Evolutionary conservation across 2,113 vertebrate species (phyloP).

Genomic region (Sylvia atricapilla): DNA sequence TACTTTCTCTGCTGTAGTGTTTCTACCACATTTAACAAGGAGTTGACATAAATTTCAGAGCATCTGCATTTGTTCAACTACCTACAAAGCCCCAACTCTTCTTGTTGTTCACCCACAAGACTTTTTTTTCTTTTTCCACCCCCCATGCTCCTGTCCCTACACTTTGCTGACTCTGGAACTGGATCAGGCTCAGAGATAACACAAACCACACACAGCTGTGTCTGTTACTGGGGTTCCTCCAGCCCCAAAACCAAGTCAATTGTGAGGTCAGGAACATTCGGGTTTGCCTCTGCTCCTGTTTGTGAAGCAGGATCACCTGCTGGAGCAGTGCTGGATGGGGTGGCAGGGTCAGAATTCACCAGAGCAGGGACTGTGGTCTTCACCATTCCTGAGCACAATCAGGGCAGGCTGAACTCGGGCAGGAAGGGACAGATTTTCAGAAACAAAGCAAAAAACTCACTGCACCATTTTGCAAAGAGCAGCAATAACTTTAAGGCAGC

Average conservation of each 20-base stretch:
- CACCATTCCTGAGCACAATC: background rate
- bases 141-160: background rate
- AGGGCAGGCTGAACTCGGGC: background rate
- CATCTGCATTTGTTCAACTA: background rate
- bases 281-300: background rate
- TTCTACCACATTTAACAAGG: background rate
- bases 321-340: background rate
- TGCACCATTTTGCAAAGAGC: background rate
- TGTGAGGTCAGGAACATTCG: background rate
- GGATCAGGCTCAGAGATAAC: rapidly evolving
- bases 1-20: background rate
- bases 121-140: background rate
- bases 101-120: background rate
- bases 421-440: background rate
- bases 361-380: background rate
- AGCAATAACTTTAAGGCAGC: background rate
- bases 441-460: background rate
- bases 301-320: background rate
- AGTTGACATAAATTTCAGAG: background rate
- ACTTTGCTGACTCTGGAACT: background rate
- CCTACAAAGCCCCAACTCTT: background rate
- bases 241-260: background rate
- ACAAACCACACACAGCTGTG: background rate
- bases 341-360: background rate
- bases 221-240: background rate